Evolutionary conservation across 2,888 invertebrate species (phyloP).

Genomic region (Protophormia terraenovae): DNA sequence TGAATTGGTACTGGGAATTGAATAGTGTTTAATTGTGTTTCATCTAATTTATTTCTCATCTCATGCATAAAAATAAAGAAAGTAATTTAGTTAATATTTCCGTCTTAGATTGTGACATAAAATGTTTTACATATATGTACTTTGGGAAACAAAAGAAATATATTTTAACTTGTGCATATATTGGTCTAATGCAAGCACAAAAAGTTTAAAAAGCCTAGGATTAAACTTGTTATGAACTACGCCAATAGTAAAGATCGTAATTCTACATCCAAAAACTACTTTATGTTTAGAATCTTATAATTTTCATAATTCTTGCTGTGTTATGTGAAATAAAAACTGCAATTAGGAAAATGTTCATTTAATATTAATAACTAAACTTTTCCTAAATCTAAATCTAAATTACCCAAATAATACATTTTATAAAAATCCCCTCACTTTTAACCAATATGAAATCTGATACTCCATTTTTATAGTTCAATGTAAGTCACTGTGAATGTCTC

Average conservation of each 20-base stretch:
- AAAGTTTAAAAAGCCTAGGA: no score
- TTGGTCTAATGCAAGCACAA: no score
- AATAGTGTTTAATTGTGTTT: conserved; percentile 22
- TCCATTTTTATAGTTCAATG: conserved; percentile 9
- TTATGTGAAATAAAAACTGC: no score
- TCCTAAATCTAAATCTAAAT: no score
- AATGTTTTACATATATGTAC: background rate
- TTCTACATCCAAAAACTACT: no score
- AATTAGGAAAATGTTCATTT: no score
- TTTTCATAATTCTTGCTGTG: no score
- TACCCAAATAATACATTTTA: no score
- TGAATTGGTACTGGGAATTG: conserved; percentile 21
- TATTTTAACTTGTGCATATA: background rate
- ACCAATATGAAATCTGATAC: background rate
- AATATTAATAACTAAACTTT: no score
- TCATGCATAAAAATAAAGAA: background rate
- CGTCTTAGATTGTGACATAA: background rate
- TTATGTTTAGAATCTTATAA: no score
- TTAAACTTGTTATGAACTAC: no score
- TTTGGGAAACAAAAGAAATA: background rate
- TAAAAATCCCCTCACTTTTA: background rate
- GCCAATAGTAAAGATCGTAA: no score
- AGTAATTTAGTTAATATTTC: background rate
- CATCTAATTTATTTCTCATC: background rate
- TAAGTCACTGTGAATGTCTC: conserved; percentile 12